Evolutionary conservation across 2,888 invertebrate genomes (phyloP).

Genomic region (Dicycla oo): DNA sequence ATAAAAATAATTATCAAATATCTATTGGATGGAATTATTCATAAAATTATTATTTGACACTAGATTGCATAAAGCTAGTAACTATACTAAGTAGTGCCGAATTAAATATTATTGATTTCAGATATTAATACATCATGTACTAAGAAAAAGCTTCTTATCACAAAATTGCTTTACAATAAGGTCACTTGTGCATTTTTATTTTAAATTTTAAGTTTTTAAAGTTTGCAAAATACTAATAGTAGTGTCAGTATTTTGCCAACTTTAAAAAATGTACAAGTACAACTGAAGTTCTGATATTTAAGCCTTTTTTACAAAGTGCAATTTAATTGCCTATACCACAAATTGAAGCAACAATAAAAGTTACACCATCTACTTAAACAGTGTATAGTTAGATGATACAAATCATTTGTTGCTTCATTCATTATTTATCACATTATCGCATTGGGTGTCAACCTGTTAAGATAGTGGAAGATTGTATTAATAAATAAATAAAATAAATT

Average conservation of each 20-base stretch:
- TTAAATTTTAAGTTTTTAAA: too few relatives aligned
- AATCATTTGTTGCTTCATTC: not conserved
- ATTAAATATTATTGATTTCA: slow-evolving; percentile 8
- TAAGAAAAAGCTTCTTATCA: slow-evolving; percentile 5
- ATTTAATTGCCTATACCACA: not conserved
- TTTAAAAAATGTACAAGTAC: not conserved
- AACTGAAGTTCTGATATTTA: not conserved
- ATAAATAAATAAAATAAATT: too few relatives aligned
- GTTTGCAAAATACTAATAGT: too few relatives aligned
- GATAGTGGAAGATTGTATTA: too few relatives aligned
- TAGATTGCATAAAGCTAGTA: slow-evolving; percentile 14
- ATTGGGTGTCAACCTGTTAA: too few relatives aligned
- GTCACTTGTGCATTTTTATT: slow-evolving; percentile 25
- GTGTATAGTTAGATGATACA: not conserved
- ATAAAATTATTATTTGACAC: slow-evolving; percentile 5
- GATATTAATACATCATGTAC: slow-evolving; percentile 8
- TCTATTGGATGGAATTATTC: slow-evolving; percentile 45
- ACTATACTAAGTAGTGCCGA: slow-evolving; percentile 4
- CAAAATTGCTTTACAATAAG: slow-evolving; percentile 15
- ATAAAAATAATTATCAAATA: slow-evolving; percentile 32
- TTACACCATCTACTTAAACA: not conserved
- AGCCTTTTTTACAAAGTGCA: not conserved
- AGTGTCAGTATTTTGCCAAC: slow-evolving; percentile 4
- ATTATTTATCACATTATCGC: too few relatives aligned
- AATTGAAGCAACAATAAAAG: not conserved